These are phyloP conservation scores for Ranitomeya imitator DNA, from an alignment of 2,113 vertebrate species.

Conservation along the genomic window DNA sequence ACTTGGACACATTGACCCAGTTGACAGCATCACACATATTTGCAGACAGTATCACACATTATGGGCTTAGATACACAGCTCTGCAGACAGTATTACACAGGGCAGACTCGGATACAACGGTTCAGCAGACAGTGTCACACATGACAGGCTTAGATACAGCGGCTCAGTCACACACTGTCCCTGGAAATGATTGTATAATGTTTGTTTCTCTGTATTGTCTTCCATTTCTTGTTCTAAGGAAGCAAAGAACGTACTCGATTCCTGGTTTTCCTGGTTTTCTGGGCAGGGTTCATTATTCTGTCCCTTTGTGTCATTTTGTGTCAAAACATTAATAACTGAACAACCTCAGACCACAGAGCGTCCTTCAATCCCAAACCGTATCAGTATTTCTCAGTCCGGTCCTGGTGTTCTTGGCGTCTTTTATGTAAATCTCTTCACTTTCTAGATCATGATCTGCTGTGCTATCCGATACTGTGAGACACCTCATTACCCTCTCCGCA, in stretches of 20 bases:
- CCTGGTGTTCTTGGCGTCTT: background rate
- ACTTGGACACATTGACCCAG: background rate
- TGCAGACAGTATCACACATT: background rate
- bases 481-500: background rate
- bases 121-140: background rate
- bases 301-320: constrained; percentile 6
- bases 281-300: background rate
- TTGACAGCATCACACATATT: background rate
- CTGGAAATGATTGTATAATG: background rate
- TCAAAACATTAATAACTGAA: background rate
- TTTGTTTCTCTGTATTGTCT: background rate
- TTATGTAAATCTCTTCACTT: background rate
- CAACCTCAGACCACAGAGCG: background rate
- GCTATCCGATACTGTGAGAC: background rate
- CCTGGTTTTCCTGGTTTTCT: background rate
- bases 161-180: background rate
- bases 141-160: background rate
- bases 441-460: background rate
- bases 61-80: background rate
- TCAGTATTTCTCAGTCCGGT: constrained; percentile 44
- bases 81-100: background rate
- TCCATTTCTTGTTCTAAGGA: background rate
- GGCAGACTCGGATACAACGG: background rate
- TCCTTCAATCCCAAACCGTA: background rate
- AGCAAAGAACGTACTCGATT: background rate